These are phyloP conservation scores for Gymnothorax reevesii DNA, from an alignment of 2,797 vertebrate genomes.

Conservation along the genomic window DNA sequence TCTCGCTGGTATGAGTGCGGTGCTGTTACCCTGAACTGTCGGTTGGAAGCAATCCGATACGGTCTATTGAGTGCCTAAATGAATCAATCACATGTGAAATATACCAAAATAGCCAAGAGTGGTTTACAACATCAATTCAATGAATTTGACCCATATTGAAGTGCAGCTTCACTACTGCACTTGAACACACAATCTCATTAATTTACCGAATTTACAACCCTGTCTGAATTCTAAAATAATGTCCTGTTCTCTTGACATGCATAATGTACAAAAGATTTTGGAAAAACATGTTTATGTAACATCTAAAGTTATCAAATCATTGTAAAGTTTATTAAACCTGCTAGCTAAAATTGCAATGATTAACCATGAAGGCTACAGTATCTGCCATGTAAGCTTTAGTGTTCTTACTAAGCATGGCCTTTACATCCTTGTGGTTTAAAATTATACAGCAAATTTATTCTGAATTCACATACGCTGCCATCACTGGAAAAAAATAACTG, in stretches of 20 bases:
- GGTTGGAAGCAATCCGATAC: conserved; percentile 1
- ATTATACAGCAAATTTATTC: neutral
- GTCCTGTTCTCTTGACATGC: neutral
- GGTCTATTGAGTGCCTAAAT: conserved; percentile 16
- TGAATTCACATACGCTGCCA: neutral
- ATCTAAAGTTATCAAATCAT: neutral
- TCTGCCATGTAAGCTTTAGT: neutral
- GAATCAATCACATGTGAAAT: neutral
- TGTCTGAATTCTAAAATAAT: neutral
- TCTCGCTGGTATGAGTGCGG: neutral
- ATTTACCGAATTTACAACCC: neutral
- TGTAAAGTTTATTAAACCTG: neutral
- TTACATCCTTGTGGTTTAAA: neutral
- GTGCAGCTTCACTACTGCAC: neutral
- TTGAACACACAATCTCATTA: conserved; percentile 20
- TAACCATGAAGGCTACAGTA: neutral
- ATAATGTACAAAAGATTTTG: neutral
- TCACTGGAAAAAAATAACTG: neutral
- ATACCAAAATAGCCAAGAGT: conserved; percentile 10
- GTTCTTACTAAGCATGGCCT: neutral
- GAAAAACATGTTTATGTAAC: neutral
- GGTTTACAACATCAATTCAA: neutral
- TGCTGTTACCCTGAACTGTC: neutral
- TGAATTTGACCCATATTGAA: neutral
- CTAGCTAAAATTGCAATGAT: neutral